Conservation (phyloP, 2,113 vertebrate genomes). For the Nothobranchius furzeri region DNA sequence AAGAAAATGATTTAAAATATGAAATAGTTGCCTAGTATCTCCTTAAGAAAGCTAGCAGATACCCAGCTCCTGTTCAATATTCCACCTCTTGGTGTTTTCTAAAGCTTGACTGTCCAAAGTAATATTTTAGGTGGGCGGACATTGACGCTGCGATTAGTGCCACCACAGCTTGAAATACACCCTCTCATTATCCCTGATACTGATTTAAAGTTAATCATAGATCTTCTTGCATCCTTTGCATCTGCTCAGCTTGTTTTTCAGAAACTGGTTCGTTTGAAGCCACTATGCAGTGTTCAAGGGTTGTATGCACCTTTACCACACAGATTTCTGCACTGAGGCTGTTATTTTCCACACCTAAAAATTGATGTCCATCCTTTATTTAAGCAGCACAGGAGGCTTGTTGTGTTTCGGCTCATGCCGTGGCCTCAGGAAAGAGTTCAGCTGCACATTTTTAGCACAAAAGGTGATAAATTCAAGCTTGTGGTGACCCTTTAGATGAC, state of each 20-base stretch:
- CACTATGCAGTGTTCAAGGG: neutral
- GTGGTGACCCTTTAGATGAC: constrained; percentile 25
- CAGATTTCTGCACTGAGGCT: too few relatives aligned
- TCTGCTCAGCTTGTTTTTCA: neutral
- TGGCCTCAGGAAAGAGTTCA: constrained; percentile 15
- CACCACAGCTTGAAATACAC: neutral
- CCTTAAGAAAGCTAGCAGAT: too few relatives aligned
- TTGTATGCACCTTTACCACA: too few relatives aligned
- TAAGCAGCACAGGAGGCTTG: neutral
- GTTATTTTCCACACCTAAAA: neutral
- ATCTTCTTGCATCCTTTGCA: neutral
- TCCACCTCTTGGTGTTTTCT: neutral
- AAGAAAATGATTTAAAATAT: too few relatives aligned
- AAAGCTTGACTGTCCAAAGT: neutral
- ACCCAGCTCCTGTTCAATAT: neutral
- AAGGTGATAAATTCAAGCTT: constrained; percentile 24
- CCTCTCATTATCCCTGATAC: neutral
- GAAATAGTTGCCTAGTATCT: too few relatives aligned
- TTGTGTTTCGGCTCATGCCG: constrained; percentile 1
- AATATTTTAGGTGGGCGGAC: neutral
- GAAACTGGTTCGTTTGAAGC: neutral
- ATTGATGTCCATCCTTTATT: neutral
- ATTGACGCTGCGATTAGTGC: neutral
- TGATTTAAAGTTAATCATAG: neutral
- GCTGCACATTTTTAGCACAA: constrained; percentile 42